Percentiles rank a stretch among this genome's conserved stretches.
Evolutionary conservation across 1,140 invertebrate genomes (phyloP).

Genomic region (Whitmania pigra): DNA sequence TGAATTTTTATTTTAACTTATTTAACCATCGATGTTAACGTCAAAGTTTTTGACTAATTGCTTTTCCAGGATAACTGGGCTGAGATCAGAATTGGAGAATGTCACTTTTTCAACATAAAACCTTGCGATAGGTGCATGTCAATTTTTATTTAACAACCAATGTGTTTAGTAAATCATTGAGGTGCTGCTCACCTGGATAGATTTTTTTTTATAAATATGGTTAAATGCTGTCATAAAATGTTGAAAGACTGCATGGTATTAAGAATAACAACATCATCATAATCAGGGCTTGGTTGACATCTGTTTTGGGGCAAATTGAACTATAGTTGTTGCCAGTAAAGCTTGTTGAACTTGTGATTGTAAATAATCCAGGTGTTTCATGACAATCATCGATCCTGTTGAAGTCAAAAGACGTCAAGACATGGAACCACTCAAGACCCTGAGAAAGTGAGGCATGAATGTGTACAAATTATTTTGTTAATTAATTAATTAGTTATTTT

Average conservation of each 20-base stretch:
- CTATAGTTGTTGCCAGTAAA: too few species aligned
- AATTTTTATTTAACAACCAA: not conserved
- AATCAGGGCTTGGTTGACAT: not conserved
- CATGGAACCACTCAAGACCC: constrained; percentile 34
- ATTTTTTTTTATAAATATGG: constrained; percentile 24
- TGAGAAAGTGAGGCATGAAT: constrained; percentile 28
- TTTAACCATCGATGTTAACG: too few species aligned
- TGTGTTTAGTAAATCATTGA: too few species aligned
- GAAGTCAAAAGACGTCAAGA: constrained; percentile 29
- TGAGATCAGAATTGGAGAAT: constrained; percentile 28
- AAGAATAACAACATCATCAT: not conserved
- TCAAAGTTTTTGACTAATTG: too few species aligned
- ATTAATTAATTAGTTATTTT: not conserved
- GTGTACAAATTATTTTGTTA: constrained; percentile 12
- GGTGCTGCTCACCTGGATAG: too few species aligned
- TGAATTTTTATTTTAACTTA: too few species aligned
- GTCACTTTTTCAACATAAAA: constrained; percentile 27
- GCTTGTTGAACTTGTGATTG: too few species aligned
- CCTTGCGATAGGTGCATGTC: constrained; percentile 28
- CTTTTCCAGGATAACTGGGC: constrained; percentile 26
- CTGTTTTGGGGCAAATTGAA: too few species aligned
- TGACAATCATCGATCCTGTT: constrained; percentile 35
- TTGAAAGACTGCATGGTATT: not conserved
- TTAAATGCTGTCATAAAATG: not conserved
- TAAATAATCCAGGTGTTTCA: constrained; percentile 28